Conservation (phyloP, 2,888 invertebrate species). For the Brenthis hecate region DNA sequence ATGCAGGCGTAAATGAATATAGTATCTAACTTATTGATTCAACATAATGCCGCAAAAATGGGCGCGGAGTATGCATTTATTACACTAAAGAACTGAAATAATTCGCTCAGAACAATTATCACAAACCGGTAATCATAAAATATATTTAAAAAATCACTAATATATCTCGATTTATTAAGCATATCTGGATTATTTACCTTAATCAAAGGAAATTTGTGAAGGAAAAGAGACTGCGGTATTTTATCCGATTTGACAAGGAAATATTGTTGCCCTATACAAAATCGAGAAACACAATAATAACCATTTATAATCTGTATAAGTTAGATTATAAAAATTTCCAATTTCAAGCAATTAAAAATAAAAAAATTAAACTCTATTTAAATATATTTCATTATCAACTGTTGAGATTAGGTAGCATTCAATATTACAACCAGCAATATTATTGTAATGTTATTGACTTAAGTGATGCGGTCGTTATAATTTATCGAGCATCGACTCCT, state of each 20-base stretch:
- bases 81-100: conserved; percentile 31
- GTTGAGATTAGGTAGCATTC: no score
- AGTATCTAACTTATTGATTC: conserved; percentile 29
- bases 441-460: no score
- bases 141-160: conserved; percentile 33
- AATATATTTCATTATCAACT: no score
- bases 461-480: no score
- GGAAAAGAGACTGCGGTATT: conserved; percentile 34
- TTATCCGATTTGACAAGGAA: conserved; percentile 41
- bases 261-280: conserved; percentile 49
- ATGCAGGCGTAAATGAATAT: background rate
- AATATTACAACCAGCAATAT: no score
- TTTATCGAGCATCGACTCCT: no score
- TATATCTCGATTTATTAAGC: conserved; percentile 49
- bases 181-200: conserved; percentile 61
- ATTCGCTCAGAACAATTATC: conserved; percentile 35
- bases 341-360: no score
- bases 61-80: conserved; percentile 36
- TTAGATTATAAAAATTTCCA: no score
- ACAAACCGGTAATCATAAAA: conserved; percentile 37
- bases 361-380: no score
- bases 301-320: no score
- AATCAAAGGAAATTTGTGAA: conserved; percentile 40
- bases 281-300: conserved; percentile 15
- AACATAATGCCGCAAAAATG: conserved; percentile 40